phyloP scores from a whole-genome alignment of 1,140 invertebrate species.

The Danaus plexippus region DNA sequence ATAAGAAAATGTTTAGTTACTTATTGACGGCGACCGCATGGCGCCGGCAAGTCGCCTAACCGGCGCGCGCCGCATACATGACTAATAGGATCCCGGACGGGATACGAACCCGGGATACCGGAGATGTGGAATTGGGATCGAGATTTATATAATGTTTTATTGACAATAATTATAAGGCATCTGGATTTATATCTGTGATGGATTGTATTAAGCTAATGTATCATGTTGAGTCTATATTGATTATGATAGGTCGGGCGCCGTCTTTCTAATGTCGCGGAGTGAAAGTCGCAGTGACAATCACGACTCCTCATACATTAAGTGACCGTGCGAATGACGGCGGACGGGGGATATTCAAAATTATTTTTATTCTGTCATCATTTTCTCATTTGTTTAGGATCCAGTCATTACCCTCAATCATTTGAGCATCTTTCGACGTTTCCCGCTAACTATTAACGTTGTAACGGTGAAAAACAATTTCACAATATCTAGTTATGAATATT shows the following conservation, averaged over 20 bases:
- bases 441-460: no score
- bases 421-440: conserved; percentile 5
- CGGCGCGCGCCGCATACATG: conserved; percentile 42
- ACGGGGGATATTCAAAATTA: conserved; percentile 40
- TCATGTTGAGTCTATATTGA: neutral
- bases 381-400: conserved; percentile 42
- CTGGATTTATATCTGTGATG: no score
- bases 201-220: no score
- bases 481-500: no score
- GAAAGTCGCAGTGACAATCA: conserved; percentile 49
- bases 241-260: conserved; percentile 29
- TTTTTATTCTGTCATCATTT: conserved; percentile 48
- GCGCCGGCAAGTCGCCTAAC: conserved; percentile 32
- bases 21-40: conserved; percentile 29
- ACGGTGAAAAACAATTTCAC: no score
- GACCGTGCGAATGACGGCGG: conserved; percentile 53
- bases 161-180: neutral
- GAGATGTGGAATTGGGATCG: conserved; percentile 2
- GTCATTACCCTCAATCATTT: conserved; percentile 25
- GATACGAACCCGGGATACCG: conserved; percentile 24
- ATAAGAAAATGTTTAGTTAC: conserved; percentile 38
- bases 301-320: conserved; percentile 59
- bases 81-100: conserved; percentile 40
- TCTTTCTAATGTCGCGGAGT: conserved; percentile 41
- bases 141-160: neutral